Evolutionary conservation across 2,888 invertebrate genomes (phyloP).

Genomic region (Dicycla oo): DNA sequence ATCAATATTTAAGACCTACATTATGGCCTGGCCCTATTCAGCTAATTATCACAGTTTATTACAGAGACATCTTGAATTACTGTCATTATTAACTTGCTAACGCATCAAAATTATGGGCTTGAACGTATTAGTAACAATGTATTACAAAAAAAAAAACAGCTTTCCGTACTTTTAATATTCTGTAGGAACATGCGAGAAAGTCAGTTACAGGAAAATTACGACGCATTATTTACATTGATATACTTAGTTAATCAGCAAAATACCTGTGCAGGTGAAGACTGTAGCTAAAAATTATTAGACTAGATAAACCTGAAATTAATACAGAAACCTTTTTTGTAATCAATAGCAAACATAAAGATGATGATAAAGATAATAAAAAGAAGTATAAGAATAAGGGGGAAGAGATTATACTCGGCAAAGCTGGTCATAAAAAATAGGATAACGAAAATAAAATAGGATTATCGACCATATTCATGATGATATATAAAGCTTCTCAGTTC

Average conservation of each 20-base stretch:
- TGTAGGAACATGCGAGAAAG: slow-evolving; percentile 26
- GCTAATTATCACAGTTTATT: slow-evolving; percentile 57
- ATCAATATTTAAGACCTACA: slow-evolving; percentile 48
- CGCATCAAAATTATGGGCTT: slow-evolving; percentile 38
- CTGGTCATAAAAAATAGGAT: slow-evolving; percentile 44
- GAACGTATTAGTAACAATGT: slow-evolving; percentile 5
- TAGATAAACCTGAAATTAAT: slow-evolving; percentile 39
- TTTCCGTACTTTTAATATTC: slow-evolving; percentile 39
- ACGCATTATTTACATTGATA: slow-evolving; percentile 59
- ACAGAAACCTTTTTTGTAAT: slow-evolving; percentile 22
- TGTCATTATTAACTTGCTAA: slow-evolving; percentile 34
- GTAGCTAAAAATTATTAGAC: slow-evolving; percentile 41
- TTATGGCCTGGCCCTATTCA: slow-evolving; percentile 30
- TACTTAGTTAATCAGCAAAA: slow-evolving; percentile 44
- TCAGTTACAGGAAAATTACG: slow-evolving; percentile 58
- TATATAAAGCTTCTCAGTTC: slow-evolving; percentile 49
- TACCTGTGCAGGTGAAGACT: slow-evolving; percentile 53
- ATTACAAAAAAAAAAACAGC: slow-evolving; percentile 20
- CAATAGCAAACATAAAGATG: slow-evolving; percentile 16
- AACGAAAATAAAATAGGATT: slow-evolving; percentile 50
- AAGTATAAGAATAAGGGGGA: slow-evolving; percentile 22
- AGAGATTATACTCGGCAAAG: slow-evolving; percentile 33
- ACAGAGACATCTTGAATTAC: slow-evolving; percentile 34
- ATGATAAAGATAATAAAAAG: slow-evolving; percentile 17
- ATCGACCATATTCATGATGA: slow-evolving; percentile 33